phyloP scores from a whole-genome alignment of 2,797 vertebrate genomes.

The Sciurus vulgaris region DNA sequence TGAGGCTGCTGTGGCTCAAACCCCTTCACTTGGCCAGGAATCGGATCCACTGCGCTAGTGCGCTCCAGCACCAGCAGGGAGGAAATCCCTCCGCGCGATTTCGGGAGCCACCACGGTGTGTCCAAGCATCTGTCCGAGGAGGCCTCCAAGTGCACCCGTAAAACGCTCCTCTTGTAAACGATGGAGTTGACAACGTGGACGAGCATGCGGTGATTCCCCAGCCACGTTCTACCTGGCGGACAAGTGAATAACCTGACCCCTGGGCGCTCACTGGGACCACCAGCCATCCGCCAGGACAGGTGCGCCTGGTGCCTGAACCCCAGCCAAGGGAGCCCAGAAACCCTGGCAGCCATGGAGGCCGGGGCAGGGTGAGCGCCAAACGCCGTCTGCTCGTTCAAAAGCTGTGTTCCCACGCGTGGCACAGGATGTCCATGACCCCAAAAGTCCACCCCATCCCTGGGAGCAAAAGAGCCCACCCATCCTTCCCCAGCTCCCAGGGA shows the following conservation, averaged over 20 bases:
- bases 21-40: background rate
- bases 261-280: no score
- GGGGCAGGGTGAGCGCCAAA: no score
- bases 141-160: background rate
- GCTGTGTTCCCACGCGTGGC: no score
- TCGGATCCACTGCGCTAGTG: no score
- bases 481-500: background rate
- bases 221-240: background rate
- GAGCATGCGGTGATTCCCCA: background rate
- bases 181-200: no score
- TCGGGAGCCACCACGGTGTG: background rate
- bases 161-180: no score
- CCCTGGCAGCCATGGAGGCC: background rate
- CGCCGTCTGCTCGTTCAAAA: background rate
- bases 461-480: background rate
- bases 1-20: background rate
- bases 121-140: background rate
- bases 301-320: background rate
- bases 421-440: no score
- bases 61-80: no score
- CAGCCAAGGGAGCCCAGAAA: background rate
- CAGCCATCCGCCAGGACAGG: background rate
- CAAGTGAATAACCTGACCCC: background rate
- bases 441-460: no score
- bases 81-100: background rate